Conservation (phyloP, 2,113 vertebrate species). For the Petroica traversi region DNA sequence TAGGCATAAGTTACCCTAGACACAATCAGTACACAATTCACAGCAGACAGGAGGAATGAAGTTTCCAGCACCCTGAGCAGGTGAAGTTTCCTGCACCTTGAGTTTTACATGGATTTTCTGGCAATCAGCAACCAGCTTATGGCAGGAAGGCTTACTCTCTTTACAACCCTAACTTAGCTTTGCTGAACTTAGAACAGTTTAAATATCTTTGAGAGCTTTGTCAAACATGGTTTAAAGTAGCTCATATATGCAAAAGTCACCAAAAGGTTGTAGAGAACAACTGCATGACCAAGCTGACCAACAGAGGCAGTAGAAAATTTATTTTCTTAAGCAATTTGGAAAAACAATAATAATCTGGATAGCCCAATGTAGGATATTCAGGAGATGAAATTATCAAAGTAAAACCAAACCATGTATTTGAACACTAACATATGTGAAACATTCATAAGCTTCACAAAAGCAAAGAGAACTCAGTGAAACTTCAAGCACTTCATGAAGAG, state of each 20-base stretch:
- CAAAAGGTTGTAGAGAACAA: background rate
- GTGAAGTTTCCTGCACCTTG: background rate
- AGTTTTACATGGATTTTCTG: background rate
- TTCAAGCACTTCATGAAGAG: background rate
- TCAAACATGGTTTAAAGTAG: background rate
- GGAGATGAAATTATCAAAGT: background rate
- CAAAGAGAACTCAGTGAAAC: background rate
- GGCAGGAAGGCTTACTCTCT: background rate
- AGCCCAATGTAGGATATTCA: background rate
- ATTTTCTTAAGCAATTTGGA: background rate
- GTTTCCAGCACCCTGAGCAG: background rate
- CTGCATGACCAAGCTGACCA: background rate
- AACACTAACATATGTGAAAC: background rate
- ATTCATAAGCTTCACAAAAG: background rate
- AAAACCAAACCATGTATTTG: background rate
- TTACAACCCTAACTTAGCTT: background rate
- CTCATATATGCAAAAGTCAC: background rate
- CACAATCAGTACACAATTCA: background rate
- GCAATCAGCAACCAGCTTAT: background rate
- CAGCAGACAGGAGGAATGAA: background rate
- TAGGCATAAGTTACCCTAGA: background rate
- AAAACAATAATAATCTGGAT: background rate
- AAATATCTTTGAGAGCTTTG: background rate
- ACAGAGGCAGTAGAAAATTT: background rate
- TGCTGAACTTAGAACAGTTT: background rate